Evolutionary conservation across 1,140 invertebrate genomes (phyloP), one percentile per base, ranked within the genome.

Genomic region (Tenebrio molitor): DNA sequence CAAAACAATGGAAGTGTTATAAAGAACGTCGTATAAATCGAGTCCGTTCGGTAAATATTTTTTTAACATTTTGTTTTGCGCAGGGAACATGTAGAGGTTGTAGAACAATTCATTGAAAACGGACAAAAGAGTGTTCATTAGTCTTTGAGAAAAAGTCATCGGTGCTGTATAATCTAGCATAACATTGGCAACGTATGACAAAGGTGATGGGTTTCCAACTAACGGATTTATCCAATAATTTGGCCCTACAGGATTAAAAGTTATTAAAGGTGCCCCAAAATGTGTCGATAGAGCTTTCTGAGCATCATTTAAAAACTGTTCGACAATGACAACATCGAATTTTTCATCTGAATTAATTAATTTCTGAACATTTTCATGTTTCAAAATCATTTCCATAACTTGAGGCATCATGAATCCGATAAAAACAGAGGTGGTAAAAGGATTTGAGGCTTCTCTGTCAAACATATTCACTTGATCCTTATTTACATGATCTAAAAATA

Each of bases 1-100:
- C 8, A 92, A 85, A 0, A 86, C 74, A 8, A 86, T 77, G 0
- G 88, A 87, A 12, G 83, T 50, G 78, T 89, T 86, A 23, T 75
- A 82, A 41, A 86, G 83, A 75, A 88, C 75, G 1, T 86, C 81
- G 67, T 79, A 80, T 34, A 89, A 87, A 87, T 21, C 83, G 1
- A 87, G 86, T 12, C 85, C 79, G 17, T 81, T 71, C n/a, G 80
- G 79, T 41, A 84, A 83, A 69, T 82, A 84, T 68, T 84, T 76
- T 3, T 83, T 71, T 8, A 84, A 82, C 0, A 87, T 21, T 23
- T 73, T 12, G 29, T 83, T 69, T 0, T 85, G 85, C 1, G 34
- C 42, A 0, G 83, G 80, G 2, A 82, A 71, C 1, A 79, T 66
- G 1, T 44, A 77, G 80, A 36, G 39, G 39, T 64, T n/a, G 14